A percentile compares a stretch with the other conserved stretches of the same genome.
phyloP scores from a whole-genome alignment of 2,888 invertebrate genomes.

The Andrena bucephala region DNA sequence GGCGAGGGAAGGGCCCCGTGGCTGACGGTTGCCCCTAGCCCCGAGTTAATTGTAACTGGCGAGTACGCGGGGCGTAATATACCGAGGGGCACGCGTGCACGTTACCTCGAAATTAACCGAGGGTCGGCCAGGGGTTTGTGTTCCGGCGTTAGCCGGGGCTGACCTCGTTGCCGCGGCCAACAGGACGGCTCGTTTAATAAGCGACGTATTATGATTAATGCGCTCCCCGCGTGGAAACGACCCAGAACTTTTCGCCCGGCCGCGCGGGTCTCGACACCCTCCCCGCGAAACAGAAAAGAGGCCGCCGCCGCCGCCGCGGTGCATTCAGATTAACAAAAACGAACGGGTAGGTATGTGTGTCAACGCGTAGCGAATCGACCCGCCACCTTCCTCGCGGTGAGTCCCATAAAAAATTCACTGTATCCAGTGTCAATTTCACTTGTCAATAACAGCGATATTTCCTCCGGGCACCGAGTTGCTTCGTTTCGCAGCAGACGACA shows the following conservation, averaged over 20 bases:
- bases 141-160: conserved; percentile 46
- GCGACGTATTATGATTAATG: conserved; percentile 66
- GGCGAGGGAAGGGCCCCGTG: neutral
- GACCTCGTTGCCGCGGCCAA: conserved; percentile 58
- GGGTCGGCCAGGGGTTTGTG: conserved; percentile 49
- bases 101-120: conserved; percentile 55
- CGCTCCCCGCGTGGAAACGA: conserved; percentile 39
- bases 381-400: neutral
- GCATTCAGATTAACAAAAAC: conserved; percentile 37
- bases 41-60: conserved; percentile 51
- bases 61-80: conserved; percentile 38
- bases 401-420: too few relatives aligned
- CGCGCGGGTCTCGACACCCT: neutral
- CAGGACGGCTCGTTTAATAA: conserved; percentile 61
- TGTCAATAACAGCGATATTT: too few relatives aligned
- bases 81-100: conserved; percentile 12
- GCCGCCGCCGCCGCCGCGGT: neutral
- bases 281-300: conserved; percentile 14
- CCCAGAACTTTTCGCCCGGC: conserved; percentile 33
- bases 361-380: neutral
- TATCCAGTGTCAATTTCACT: too few relatives aligned
- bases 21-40: neutral
- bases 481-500: neutral
- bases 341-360: neutral
- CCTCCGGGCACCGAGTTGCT: neutral